phyloP scores from a whole-genome alignment of 2,113 vertebrate genomes.

The Ptilorrhoa leucosticta region DNA sequence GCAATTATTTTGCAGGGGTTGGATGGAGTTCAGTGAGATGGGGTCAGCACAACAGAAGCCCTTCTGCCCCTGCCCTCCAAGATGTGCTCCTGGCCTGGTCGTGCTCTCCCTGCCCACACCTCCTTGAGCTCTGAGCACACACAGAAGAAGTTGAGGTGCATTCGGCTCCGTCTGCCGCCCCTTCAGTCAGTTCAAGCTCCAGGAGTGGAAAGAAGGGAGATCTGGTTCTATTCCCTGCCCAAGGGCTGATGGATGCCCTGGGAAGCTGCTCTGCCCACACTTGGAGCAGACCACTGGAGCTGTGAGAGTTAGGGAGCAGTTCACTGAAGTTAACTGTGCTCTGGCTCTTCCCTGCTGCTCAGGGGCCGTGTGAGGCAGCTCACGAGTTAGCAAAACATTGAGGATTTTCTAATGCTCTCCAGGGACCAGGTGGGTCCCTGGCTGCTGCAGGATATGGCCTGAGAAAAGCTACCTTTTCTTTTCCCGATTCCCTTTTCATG shows the following conservation, averaged over 20 bases:
- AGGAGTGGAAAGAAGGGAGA: background rate
- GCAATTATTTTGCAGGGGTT: background rate
- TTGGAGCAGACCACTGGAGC: background rate
- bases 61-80: background rate
- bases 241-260: background rate
- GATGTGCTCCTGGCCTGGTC: background rate
- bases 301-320: background rate
- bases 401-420: background rate
- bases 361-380: background rate
- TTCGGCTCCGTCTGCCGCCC: background rate
- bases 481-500: background rate
- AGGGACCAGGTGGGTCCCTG: constrained; percentile 43
- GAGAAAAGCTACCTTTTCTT: constrained; percentile 33
- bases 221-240: background rate
- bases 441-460: background rate
- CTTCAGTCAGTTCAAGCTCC: background rate
- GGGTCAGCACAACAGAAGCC: background rate
- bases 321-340: background rate
- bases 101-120: background rate
- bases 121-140: background rate
- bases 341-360: background rate
- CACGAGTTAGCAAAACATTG: background rate
- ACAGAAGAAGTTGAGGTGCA: rapidly evolving
- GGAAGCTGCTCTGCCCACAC: background rate
- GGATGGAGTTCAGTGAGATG: background rate